Conservation (phyloP, 2,797 vertebrate genomes). For the Dryobates pubescens region DNA sequence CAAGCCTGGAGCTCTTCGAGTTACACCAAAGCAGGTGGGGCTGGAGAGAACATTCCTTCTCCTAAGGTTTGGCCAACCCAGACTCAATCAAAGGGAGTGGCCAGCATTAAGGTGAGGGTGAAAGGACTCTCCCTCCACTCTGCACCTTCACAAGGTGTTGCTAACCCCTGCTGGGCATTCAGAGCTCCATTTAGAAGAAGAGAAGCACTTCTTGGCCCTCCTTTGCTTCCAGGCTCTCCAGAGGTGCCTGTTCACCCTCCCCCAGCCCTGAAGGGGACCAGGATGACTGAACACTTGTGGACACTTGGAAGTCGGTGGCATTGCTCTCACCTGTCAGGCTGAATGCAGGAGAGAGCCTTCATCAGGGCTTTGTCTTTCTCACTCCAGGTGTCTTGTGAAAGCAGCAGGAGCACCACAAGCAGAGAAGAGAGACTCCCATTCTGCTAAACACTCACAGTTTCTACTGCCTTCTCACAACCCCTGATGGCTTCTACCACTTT, state of each 20-base stretch:
- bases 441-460: neutral
- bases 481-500: neutral
- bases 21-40: neutral
- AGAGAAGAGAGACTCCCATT: neutral
- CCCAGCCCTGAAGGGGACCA: neutral
- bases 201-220: neutral
- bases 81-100: neutral
- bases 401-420: neutral
- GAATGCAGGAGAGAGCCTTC: neutral
- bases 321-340: neutral
- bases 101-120: fast-evolving
- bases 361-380: neutral
- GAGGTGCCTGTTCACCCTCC: neutral
- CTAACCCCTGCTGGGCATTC: neutral
- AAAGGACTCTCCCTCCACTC: neutral
- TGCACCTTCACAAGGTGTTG: neutral
- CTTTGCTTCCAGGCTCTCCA: neutral
- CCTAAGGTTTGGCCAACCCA: neutral
- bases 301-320: fast-evolving
- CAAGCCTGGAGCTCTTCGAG: neutral
- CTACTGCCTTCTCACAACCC: fast-evolving
- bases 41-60: neutral
- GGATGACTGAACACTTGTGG: neutral
- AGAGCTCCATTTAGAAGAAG: neutral
- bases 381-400: neutral